Evolutionary conservation across 2,113 vertebrate species (phyloP).

Genomic region (Tyrannus savana): DNA sequence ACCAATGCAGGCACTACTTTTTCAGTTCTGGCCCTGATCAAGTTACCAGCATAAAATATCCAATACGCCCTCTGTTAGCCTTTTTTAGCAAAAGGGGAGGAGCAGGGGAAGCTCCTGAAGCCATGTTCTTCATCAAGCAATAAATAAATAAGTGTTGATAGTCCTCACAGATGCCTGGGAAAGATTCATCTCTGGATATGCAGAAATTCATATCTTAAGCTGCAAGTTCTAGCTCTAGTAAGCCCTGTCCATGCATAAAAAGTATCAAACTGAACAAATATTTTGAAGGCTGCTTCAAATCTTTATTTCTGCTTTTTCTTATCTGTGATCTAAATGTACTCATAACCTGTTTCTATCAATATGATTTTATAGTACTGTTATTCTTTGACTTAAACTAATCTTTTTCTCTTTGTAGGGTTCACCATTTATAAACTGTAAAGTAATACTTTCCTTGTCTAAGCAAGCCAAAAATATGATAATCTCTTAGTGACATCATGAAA

Average conservation of each 20-base stretch:
- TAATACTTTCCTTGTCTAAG: not conserved
- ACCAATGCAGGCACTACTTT: not conserved
- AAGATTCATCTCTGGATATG: not conserved
- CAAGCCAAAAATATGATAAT: not conserved
- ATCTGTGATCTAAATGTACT: not conserved
- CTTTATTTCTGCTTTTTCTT: not conserved
- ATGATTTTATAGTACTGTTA: not conserved
- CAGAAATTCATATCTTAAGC: not conserved
- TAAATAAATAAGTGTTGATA: not conserved
- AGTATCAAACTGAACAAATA: not conserved
- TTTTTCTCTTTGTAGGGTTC: not conserved
- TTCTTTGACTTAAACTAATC: not conserved
- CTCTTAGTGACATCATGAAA: not conserved
- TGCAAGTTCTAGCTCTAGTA: not conserved
- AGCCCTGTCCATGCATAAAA: not conserved
- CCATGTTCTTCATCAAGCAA: not conserved
- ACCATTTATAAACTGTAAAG: not conserved
- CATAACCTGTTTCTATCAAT: not conserved
- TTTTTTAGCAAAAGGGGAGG: rapidly evolving
- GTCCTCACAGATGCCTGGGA: not conserved
- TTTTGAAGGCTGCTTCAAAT: not conserved
- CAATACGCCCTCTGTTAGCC: rapidly evolving
- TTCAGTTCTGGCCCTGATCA: not conserved
- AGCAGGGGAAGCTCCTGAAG: not conserved
- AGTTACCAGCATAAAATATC: not conserved